phyloP scores from a whole-genome alignment of 2,797 vertebrate genomes.

The Enteromius treurensis region DNA sequence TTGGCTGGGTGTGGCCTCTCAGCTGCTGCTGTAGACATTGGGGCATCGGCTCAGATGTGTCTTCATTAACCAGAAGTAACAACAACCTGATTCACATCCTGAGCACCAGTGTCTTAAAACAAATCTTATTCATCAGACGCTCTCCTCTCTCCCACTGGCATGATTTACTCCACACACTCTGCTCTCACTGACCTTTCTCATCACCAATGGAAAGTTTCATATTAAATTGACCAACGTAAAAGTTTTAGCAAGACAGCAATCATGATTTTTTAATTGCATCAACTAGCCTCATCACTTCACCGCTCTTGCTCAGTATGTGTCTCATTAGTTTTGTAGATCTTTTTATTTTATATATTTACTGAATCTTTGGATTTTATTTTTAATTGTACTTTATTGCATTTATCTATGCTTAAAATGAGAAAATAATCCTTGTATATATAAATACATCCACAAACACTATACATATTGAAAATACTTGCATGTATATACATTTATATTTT shows the following conservation, averaged over 20 bases:
- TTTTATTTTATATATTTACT: background rate
- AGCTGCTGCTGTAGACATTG: conserved; percentile 55
- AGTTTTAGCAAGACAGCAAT: background rate
- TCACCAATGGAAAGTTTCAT: background rate
- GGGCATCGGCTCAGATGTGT: background rate
- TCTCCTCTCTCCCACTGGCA: background rate
- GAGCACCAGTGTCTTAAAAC: background rate
- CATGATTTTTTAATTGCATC: background rate
- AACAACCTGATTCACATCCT: background rate
- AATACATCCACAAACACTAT: no score
- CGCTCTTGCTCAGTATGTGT: no score
- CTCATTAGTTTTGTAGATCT: background rate
- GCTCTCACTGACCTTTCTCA: background rate
- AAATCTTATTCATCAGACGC: background rate
- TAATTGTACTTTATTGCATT: no score
- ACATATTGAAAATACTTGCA: no score
- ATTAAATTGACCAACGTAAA: no score
- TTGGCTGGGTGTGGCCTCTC: conserved; percentile 44
- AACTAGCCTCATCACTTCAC: background rate
- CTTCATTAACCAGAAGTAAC: background rate
- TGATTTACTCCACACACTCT: background rate
- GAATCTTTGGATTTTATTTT: no score
- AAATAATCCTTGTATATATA: no score
- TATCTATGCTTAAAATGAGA: no score
- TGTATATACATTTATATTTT: no score